Evolutionary conservation across 2,888 invertebrate species (phyloP).

Genomic region (Apamea monoglypha): DNA sequence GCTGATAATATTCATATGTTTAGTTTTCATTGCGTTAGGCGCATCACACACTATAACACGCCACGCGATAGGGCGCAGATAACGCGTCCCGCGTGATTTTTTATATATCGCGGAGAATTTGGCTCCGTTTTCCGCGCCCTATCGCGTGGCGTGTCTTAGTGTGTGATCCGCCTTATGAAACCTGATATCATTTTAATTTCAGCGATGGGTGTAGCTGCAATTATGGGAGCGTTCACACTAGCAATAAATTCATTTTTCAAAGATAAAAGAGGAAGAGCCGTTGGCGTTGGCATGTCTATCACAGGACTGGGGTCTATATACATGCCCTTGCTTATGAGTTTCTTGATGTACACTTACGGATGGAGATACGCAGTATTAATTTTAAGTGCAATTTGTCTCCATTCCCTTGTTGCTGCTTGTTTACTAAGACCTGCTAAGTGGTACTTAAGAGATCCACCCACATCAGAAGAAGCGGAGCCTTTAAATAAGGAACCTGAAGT

Average conservation of each 20-base stretch:
- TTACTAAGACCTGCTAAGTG: slow-evolving; percentile 92
- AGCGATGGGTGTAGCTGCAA: slow-evolving; percentile 91
- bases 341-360: slow-evolving; percentile 89
- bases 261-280: slow-evolving; percentile 91
- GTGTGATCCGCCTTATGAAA: slow-evolving; percentile 6
- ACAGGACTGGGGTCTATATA: slow-evolving; percentile 92
- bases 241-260: slow-evolving; percentile 92
- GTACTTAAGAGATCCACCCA: slow-evolving; percentile 88
- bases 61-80: neutral
- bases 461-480: slow-evolving; percentile 80
- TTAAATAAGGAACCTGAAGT: slow-evolving; percentile 77
- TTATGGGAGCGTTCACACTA: slow-evolving; percentile 91
- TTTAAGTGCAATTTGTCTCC: slow-evolving; percentile 91
- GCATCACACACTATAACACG: neutral
- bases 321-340: slow-evolving; percentile 91
- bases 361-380: slow-evolving; percentile 91
- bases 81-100: neutral
- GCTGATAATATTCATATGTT: slow-evolving; percentile 70
- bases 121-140: neutral
- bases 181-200: slow-evolving; percentile 83
- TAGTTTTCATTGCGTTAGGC: slow-evolving; percentile 16
- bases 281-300: slow-evolving; percentile 91
- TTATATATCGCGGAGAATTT: neutral
- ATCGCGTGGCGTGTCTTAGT: neutral
- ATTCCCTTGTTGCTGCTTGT: slow-evolving; percentile 90